Evolutionary conservation across 2,888 invertebrate species (phyloP), one percentile per base, ranked within the genome.

Genomic region (Aplocera efformata): DNA sequence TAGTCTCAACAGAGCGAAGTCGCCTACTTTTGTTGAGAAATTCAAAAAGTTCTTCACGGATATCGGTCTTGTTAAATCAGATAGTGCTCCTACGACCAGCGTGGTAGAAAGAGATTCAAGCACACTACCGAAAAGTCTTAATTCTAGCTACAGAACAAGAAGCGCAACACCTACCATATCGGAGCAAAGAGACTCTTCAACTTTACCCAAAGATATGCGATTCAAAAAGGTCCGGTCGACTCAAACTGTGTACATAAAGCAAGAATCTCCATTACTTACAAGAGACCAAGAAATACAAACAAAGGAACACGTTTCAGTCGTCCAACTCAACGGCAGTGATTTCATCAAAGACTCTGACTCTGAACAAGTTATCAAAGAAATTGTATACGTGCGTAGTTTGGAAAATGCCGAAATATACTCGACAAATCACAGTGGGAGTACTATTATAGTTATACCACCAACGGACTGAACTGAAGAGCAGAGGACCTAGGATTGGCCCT

Each of bases 31-130:
- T 34, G 85, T 88, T 0, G 85, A 88, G 52, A 85, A 84, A 52
- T 88, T 84, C 47, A 88, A 82, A 50, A 80, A 84, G 43, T 88
- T 86, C 63, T 86, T 88, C 56, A 59, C 72, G 1, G 86, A 88
- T 35, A 79, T 88, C 0, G 86, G 86, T 0, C 53, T 86, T 8
- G 84, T 78, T 1, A 85, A 79, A 53, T 42, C 74, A 0, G 82
- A 79, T 0, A 78, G 73, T 22, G 55, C 34, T 1, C 56, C 68
- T 0, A 48, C 63, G 8, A 58, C 63, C 1, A 57, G 59, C 2
- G 20, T 26, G 1, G 35, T 40, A 25, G 44, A 46, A 32, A 53
- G 48, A 24, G 62, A 65, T 3, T 28, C 70, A 0, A 79, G 69
- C 32, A 84, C 85, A 0, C 41, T 86, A 41, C 86, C 85, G 0